Evolutionary conservation across 1,140 invertebrate species (phyloP).

Genomic region (Eupristina koningsbergeri): DNA sequence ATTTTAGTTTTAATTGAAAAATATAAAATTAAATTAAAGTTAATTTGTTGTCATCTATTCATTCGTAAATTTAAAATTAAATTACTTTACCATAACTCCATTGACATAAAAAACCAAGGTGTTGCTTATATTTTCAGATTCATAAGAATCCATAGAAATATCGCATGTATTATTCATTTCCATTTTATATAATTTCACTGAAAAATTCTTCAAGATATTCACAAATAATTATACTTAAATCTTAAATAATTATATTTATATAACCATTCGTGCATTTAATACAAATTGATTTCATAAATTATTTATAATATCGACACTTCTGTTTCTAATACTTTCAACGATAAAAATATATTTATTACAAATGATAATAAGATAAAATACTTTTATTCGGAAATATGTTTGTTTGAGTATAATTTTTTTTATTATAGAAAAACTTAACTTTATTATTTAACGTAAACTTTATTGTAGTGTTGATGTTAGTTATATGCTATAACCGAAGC

Average conservation of each 20-base stretch:
- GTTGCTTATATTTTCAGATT: slow-evolving; percentile 49
- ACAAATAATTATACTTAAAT: neutral
- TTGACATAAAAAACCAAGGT: slow-evolving; percentile 69
- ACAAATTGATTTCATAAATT: neutral
- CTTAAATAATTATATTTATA: neutral
- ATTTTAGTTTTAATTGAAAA: too few species aligned
- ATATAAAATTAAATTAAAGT: too few species aligned
- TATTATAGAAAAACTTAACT: too few species aligned
- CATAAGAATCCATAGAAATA: neutral
- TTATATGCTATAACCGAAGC: neutral
- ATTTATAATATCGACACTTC: too few species aligned
- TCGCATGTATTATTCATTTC: neutral
- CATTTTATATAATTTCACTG: slow-evolving; percentile 6
- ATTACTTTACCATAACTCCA: slow-evolving; percentile 67
- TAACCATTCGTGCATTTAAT: neutral
- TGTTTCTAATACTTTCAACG: too few species aligned
- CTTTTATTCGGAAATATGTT: too few species aligned
- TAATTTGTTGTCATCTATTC: too few species aligned
- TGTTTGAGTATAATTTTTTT: too few species aligned
- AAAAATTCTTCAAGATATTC: neutral
- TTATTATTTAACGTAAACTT: too few species aligned
- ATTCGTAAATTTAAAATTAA: too few species aligned
- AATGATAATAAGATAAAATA: too few species aligned
- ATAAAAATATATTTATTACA: too few species aligned
- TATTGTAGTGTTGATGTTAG: neutral